These are phyloP conservation scores for Coranthus polyacanthus DNA, from an alignment of 2,797 vertebrate species.

Conservation along the genomic window DNA sequence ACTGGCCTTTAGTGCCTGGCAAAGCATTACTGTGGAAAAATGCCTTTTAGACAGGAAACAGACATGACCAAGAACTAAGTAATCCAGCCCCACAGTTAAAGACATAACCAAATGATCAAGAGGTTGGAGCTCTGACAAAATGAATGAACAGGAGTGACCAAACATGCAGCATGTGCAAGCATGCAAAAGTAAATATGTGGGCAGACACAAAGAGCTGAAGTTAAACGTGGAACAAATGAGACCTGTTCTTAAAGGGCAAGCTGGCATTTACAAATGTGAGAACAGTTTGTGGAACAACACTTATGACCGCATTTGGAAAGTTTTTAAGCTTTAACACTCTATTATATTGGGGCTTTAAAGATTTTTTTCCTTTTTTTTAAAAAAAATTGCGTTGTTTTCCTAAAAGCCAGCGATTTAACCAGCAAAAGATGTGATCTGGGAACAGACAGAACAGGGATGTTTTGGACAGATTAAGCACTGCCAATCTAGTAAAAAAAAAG, in stretches of 20 bases:
- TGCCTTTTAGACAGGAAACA: conserved; percentile 70
- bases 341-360: conserved; percentile 54
- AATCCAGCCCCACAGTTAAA: conserved; percentile 74
- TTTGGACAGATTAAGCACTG: conserved; percentile 59
- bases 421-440: conserved; percentile 57
- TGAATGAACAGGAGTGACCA: conserved; percentile 43
- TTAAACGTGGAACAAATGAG: conserved; percentile 67
- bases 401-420: conserved; percentile 58
- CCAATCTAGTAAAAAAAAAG: conserved; percentile 41
- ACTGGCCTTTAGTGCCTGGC: conserved; percentile 76
- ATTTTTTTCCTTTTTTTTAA: conserved; percentile 26
- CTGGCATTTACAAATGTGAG: conserved; percentile 37
- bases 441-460: conserved; percentile 53
- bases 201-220: conserved; percentile 16
- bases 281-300: conserved; percentile 24
- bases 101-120: conserved; percentile 77
- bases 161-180: conserved; percentile 20
- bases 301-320: conserved; percentile 44
- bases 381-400: conserved; percentile 45
- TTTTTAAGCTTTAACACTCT: conserved; percentile 46
- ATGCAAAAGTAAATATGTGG: conserved; percentile 15
- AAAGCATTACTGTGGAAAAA: conserved; percentile 78
- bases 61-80: conserved; percentile 79
- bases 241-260: conserved; percentile 38
- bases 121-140: conserved; percentile 55